Evolutionary conservation across 2,113 vertebrate genomes (phyloP).

Genomic region (Montifringilla adamsi): DNA sequence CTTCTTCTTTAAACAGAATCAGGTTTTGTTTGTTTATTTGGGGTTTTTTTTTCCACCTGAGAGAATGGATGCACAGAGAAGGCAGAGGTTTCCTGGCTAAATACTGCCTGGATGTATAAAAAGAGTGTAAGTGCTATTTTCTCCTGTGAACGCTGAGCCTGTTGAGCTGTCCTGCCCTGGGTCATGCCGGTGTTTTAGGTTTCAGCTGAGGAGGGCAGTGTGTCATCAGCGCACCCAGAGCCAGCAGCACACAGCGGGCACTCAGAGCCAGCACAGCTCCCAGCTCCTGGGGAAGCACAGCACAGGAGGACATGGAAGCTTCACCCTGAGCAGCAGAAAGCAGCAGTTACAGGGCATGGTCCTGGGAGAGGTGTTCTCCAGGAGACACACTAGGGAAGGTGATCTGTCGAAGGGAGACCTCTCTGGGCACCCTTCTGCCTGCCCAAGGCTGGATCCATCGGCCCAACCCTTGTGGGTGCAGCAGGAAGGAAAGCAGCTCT

Average conservation of each 20-base stretch:
- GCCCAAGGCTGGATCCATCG: neutral
- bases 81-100: neutral
- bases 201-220: neutral
- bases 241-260: rapidly evolving
- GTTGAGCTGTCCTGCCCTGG: neutral
- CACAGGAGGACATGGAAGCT: neutral
- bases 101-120: neutral
- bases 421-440: rapidly evolving
- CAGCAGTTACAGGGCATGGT: rapidly evolving
- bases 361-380: neutral
- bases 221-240: rapidly evolving
- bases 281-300: neutral
- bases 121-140: neutral
- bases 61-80: neutral
- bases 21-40: neutral
- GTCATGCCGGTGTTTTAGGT: neutral
- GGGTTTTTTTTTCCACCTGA: neutral
- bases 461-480: neutral
- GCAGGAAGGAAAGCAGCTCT: neutral
- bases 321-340: neutral
- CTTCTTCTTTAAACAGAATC: neutral
- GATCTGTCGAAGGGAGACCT: neutral
- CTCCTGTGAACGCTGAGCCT: neutral
- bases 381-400: neutral
- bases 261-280: neutral